Conservation (phyloP, 1,140 invertebrate genomes). For the Mactra quadrangularis region DNA sequence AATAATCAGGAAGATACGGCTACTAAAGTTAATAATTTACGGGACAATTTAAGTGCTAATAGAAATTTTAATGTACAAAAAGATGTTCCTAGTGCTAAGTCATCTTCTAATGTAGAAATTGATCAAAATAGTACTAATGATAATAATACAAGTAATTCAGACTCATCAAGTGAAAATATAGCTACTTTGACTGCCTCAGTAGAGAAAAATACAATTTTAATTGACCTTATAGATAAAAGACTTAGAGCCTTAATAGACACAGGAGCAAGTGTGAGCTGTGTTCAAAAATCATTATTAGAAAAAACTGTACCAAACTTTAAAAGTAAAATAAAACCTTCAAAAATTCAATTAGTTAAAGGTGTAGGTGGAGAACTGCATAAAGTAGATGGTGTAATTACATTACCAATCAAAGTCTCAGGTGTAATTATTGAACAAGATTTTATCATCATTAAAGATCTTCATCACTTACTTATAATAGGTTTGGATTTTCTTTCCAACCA, state of each 20-base stretch:
- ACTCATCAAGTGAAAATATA: not conserved
- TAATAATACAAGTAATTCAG: not conserved
- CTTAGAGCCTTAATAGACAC: constrained; percentile 59
- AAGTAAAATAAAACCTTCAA: not conserved
- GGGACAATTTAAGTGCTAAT: no score
- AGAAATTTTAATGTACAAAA: no score
- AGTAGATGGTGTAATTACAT: not conserved
- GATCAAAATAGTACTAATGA: not conserved
- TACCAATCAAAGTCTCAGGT: constrained; percentile 12
- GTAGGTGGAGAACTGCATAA: constrained; percentile 40
- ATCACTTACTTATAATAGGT: constrained; percentile 60
- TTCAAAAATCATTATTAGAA: not conserved
- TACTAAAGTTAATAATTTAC: no score
- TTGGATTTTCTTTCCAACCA: constrained; percentile 56
- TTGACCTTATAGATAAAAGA: constrained; percentile 33
- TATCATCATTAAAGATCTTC: constrained; percentile 58
- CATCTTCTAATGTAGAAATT: not conserved
- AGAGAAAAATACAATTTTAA: constrained; percentile 44
- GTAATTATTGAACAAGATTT: constrained; percentile 10
- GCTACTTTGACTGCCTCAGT: no score
- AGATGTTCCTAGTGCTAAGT: not conserved
- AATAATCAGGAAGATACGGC: not conserved
- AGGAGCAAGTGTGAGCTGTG: constrained; percentile 48
- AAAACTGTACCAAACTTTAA: constrained; percentile 6
- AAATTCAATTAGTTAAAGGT: not conserved